Evolutionary conservation across 2,797 vertebrate species (phyloP).

Genomic region (Lindbergichthys nudifrons): DNA sequence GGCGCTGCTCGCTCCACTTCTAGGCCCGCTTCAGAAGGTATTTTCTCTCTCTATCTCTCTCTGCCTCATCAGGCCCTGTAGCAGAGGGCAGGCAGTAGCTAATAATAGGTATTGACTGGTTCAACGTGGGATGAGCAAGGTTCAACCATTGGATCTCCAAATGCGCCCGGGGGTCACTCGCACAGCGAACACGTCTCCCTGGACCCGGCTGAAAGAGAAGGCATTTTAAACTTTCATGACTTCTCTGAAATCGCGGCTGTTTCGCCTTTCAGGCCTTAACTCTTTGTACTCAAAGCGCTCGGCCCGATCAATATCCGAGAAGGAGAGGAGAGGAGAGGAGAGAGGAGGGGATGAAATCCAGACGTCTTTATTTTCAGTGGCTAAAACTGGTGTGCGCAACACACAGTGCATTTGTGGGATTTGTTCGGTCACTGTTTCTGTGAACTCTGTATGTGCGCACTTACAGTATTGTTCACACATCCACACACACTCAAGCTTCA

Average conservation of each 20-base stretch:
- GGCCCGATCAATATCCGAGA: slow-evolving; percentile 83
- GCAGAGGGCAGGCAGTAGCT: slow-evolving; percentile 87
- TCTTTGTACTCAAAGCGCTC: slow-evolving; percentile 85
- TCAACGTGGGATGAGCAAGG: slow-evolving; percentile 88
- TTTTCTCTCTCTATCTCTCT: slow-evolving; percentile 74
- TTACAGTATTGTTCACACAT: slow-evolving; percentile 14
- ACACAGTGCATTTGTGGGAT: slow-evolving; percentile 40
- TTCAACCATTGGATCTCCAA: slow-evolving; percentile 88
- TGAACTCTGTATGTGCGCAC: slow-evolving; percentile 30
- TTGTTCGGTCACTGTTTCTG: slow-evolving; percentile 65
- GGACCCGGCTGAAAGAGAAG: slow-evolving; percentile 82
- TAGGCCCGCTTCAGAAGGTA: slow-evolving; percentile 76
- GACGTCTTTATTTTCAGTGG: slow-evolving; percentile 84
- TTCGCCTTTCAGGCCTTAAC: slow-evolving; percentile 87
- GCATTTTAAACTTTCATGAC: slow-evolving; percentile 90
- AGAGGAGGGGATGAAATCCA: slow-evolving; percentile 71
- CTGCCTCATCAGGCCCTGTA: slow-evolving; percentile 82
- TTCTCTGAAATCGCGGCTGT: slow-evolving; percentile 82
- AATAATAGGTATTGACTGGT: slow-evolving; percentile 92
- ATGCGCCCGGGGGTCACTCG: slow-evolving; percentile 83
- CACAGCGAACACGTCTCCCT: slow-evolving; percentile 78
- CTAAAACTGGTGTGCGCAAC: slow-evolving; percentile 52
- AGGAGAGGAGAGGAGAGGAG: slow-evolving; percentile 55
- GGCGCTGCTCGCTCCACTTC: slow-evolving; percentile 62
- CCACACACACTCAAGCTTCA: background rate